Evolutionary conservation across 2,113 vertebrate genomes (phyloP).

Genomic region (Dissostichus mawsoni): DNA sequence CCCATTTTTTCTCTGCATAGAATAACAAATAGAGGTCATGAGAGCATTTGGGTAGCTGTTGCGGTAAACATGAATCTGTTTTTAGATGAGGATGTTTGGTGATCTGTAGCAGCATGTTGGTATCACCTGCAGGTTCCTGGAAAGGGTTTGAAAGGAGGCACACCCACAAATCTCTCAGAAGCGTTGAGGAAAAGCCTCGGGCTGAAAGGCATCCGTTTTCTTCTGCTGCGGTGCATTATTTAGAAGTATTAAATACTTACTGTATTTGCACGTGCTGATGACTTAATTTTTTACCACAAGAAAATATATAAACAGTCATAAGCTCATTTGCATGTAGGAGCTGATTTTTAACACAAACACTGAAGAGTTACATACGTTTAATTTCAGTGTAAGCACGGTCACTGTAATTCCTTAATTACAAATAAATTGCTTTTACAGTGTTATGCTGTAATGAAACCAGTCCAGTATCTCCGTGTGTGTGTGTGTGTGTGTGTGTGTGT

Average conservation of each 20-base stretch:
- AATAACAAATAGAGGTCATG: not conserved
- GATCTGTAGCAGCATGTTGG: too few species aligned
- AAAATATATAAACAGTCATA: not conserved
- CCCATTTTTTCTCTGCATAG: not conserved
- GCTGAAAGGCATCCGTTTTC: too few species aligned
- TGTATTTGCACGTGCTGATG: too few species aligned
- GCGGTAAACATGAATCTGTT: not conserved
- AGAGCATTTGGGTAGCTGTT: not conserved
- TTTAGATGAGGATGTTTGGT: too few species aligned
- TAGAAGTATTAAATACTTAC: too few species aligned
- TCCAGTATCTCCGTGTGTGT: not conserved
- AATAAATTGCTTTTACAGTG: not conserved
- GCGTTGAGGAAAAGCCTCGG: too few species aligned
- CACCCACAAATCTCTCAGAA: too few species aligned
- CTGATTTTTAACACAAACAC: not conserved
- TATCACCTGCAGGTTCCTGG: too few species aligned
- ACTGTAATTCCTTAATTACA: too few species aligned
- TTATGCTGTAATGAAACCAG: conserved; percentile 10
- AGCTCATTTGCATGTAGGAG: not conserved
- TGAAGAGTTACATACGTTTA: not conserved
- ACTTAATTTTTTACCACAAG: too few species aligned
- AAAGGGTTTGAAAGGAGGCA: too few species aligned
- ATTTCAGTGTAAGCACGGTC: not conserved
- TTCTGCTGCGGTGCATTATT: too few species aligned
- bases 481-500: conserved; percentile 10